Base-by-base conservation (phyloP, 1,140 invertebrate species). In the Brachionus calyciflorus region DNA sequence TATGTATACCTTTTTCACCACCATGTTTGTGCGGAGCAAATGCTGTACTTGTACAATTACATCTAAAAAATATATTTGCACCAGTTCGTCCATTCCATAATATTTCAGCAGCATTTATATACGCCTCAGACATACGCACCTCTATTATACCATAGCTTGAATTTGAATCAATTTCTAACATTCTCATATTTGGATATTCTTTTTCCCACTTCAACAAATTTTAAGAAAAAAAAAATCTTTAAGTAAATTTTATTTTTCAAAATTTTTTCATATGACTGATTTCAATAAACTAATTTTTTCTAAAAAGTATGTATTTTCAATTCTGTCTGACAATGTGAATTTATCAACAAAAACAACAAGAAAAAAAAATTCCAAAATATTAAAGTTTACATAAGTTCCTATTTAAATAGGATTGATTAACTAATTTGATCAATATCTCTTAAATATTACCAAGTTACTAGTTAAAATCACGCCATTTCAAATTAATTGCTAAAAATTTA, bases 11-110 rank as follows among this genome's bases (percentile, higher is more conserved):
- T 84, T 97, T 97, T 84, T 97, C 94, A 3, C 95, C 94, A 28
- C 95, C 95, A 85, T 98, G 95, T 83, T 97, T 97, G 82, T 96
- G 96, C 0, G 93, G 92, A 1, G 95, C 97, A 83, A 98, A 98
- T 85, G 97, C 95, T 2, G 95, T 97, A 78, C 93, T 96, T 77
- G 97, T 97, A 83, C 93, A 96, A 84, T 98, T 94, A 2, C 97
- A 91, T 91, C 86, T 76, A 53, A 81, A 79, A 78, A 55, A 78
- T 40, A 76, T 55, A 9, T 55, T 55, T 33, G 73, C 49, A 3
- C 49, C 49, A n/a, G 73, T 55, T 10, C 40, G 19, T 2, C 55
- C 55, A 44, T 69, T 78, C 78, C 40, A 76, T 48, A 57, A 76
- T 77, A 57, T 69, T 41, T 78, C 44, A 1, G 46, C 60, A 9